Evolutionary conservation across 2,888 invertebrate genomes (phyloP), one percentile per base, ranked within the genome.

Genomic region (Neoascia interrupta): DNA sequence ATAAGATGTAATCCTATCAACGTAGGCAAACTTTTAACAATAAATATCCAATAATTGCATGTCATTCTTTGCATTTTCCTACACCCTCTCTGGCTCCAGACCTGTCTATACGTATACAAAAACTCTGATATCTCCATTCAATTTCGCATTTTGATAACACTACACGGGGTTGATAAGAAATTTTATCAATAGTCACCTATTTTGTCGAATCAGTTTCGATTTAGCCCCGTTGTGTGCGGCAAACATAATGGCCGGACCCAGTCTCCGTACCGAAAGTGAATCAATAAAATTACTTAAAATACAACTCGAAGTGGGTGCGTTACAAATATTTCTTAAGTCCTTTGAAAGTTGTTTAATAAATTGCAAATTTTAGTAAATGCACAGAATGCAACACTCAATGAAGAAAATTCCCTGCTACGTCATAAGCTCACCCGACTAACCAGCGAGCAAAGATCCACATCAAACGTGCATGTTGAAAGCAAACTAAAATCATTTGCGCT

Each of bases 351-450:
- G 8, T 15, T 10, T 45, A 11, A 8, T 0, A 5, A 26, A n/a
- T 21, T 4, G 3, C 4, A 8, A 1, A 11, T 23, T 60, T 13
- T 41, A 87, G 87, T 83, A 1, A 86, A 84, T 47, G 83, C 86
- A 0, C 82, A 84, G 61, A 87, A 84, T 64, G 47, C 31, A 0
- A 83, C 84, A 2, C 70, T 88, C 15, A 81, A 73, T n/a, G 86
- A 86, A 23, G 87, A 88, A 37, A 87, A 86, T 61, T 34, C 83
- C 0, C 19, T 84, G 31, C 72, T 88, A 21, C 85, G 84, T 3
- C 83, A 85, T 37, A 82, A 85, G 39, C 63, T 87, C 0, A 79
- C 84, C 36, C 82, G 82, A 1, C 72, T 82, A 1, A 83, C 83
- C 0, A 70, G 80, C 13, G 83, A 84, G 26, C 82, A 84, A 19